Evolutionary conservation across 64 coral and sea anemone species (phyloP).

Genomic region (Montipora cactus): DNA sequence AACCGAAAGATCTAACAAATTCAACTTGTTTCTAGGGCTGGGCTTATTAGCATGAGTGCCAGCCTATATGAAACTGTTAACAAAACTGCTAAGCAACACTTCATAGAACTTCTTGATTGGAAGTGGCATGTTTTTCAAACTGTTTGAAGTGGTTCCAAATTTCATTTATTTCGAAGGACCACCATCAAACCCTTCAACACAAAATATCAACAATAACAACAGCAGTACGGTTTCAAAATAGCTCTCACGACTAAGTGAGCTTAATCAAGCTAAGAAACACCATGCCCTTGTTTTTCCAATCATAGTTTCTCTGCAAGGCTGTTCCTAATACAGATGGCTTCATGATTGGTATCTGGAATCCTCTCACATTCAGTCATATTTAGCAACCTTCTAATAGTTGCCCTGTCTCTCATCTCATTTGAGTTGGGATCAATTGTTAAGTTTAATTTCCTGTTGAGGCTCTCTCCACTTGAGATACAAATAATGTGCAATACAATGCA

Average conservation of each 20-base stretch:
- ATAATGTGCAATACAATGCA: too few species aligned
- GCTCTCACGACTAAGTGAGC: not conserved
- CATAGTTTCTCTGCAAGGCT: conserved; percentile 1
- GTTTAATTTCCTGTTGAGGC: too few species aligned
- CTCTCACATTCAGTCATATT: conserved; percentile 9
- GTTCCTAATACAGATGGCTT: not conserved
- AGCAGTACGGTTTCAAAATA: not conserved
- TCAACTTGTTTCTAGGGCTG: not conserved
- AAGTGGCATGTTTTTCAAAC: not conserved
- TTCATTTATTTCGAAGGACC: not conserved
- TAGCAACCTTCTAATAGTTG: not conserved
- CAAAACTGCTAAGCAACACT: not conserved
- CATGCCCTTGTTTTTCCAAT: not conserved
- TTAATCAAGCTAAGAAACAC: not conserved
- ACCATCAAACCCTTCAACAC: not conserved
- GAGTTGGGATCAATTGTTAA: too few species aligned
- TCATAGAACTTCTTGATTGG: not conserved
- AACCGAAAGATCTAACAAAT: not conserved
- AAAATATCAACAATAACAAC: not conserved
- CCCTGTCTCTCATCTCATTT: too few species aligned
- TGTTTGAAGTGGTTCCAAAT: not conserved
- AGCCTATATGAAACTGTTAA: not conserved
- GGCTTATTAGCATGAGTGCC: not conserved
- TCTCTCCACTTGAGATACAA: too few species aligned
- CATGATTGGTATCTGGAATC: not conserved